phyloP scores from a whole-genome alignment of 2,888 invertebrate genomes.

The Campopleginae sp. region DNA sequence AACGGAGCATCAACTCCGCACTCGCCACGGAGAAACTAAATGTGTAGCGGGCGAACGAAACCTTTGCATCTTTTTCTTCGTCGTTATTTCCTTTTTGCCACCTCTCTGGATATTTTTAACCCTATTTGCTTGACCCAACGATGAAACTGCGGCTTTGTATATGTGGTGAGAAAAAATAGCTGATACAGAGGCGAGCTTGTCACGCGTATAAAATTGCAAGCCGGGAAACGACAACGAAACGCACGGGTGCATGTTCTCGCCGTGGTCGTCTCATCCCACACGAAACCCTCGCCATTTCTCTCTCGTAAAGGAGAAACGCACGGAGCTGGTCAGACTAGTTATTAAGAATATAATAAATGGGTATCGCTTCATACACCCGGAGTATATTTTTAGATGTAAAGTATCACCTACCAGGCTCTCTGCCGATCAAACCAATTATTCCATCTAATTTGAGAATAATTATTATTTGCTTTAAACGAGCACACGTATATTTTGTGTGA shows the following conservation, averaged over 20 bases:
- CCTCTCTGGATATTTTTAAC: conserved; percentile 49
- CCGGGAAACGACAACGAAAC: conserved; percentile 44
- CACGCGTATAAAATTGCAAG: conserved; percentile 61
- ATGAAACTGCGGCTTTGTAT: conserved; percentile 48
- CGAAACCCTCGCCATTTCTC: conserved; percentile 39
- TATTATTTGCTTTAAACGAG: conserved; percentile 43
- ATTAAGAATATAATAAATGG: conserved; percentile 62
- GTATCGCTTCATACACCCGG: conserved; percentile 49
- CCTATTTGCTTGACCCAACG: conserved; percentile 61
- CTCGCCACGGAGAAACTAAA: background rate
- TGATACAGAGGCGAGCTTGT: conserved; percentile 60
- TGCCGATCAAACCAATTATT: conserved; percentile 51
- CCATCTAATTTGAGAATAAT: conserved; percentile 32
- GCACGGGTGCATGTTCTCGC: conserved; percentile 50
- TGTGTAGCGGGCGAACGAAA: conserved; percentile 48
- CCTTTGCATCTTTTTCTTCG: conserved; percentile 35
- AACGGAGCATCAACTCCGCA: background rate
- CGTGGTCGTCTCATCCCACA: conserved; percentile 59
- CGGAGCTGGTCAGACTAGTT: conserved; percentile 62
- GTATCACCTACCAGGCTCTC: conserved; percentile 15
- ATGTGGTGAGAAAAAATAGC: conserved; percentile 65
- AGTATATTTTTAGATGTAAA: conserved; percentile 44
- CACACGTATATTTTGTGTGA: background rate
- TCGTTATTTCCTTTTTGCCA: conserved; percentile 47
- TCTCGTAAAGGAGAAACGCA: conserved; percentile 59